Conservation (phyloP, 1,140 invertebrate species). For the Drosophila saltans region DNA sequence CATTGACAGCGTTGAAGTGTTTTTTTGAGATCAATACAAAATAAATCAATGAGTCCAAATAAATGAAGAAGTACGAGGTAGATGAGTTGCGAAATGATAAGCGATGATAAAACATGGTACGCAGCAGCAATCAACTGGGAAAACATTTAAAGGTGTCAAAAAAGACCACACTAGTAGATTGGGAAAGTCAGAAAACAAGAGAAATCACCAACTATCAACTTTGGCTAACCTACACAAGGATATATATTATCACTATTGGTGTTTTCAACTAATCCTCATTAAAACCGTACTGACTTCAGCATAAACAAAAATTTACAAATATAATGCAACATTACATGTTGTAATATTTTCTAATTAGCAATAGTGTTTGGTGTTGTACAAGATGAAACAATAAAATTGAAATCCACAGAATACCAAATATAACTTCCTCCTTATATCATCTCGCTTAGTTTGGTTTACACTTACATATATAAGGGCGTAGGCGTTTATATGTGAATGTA, state of each 20-base stretch:
- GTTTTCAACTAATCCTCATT: too few relatives aligned
- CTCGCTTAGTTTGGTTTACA: background rate
- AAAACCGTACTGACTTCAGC: too few relatives aligned
- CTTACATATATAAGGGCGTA: slow-evolving; percentile 13
- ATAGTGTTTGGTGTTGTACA: background rate
- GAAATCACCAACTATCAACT: too few relatives aligned
- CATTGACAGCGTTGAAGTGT: slow-evolving; percentile 65
- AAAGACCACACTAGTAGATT: too few relatives aligned
- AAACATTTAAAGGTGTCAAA: too few relatives aligned
- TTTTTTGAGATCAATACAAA: slow-evolving; percentile 29
- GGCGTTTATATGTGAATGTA: slow-evolving; percentile 17
- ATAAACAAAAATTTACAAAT: too few relatives aligned
- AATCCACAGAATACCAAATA: slow-evolving; percentile 35
- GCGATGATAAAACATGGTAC: too few relatives aligned
- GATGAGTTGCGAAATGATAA: background rate
- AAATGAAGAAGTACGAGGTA: background rate
- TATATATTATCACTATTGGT: too few relatives aligned
- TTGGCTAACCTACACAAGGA: too few relatives aligned
- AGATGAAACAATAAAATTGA: slow-evolving; percentile 26
- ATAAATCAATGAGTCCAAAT: background rate
- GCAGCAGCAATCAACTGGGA: too few relatives aligned
- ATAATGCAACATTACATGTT: too few relatives aligned
- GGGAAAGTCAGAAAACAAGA: too few relatives aligned
- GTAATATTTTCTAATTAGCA: background rate
- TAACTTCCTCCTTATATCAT: background rate